Conservation (phyloP, 2,113 vertebrate species). For the Gobiocypris rarus region DNA sequence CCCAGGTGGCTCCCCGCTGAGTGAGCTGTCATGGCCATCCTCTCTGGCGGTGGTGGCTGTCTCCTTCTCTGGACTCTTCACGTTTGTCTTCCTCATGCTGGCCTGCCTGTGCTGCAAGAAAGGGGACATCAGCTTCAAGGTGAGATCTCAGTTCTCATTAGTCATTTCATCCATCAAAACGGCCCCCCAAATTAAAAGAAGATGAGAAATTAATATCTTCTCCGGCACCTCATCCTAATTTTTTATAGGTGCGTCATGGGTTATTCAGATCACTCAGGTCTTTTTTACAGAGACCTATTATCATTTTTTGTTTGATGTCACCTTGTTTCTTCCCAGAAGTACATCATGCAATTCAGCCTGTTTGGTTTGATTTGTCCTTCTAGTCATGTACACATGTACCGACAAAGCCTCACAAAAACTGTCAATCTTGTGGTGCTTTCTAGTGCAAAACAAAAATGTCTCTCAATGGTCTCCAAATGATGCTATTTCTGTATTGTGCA, state of each 20-base stretch:
- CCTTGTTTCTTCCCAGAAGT: not conserved
- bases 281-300: conserved; percentile 29
- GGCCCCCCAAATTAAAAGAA: conserved; percentile 30
- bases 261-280: not conserved
- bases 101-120: conserved; percentile 99
- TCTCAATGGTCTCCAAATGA: no score
- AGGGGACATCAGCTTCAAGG: conserved; percentile 96
- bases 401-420: not conserved
- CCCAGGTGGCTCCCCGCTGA: conserved; percentile 88
- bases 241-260: not conserved
- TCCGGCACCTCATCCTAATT: not conserved
- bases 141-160: conserved; percentile 74
- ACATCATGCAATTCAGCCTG: not conserved
- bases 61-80: conserved; percentile 95
- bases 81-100: conserved; percentile 96
- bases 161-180: conserved; percentile 37
- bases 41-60: conserved; percentile 91
- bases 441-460: not conserved
- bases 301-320: conserved; percentile 11
- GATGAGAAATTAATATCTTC: conserved; percentile 39
- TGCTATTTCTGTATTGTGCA: not conserved
- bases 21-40: conserved; percentile 95
- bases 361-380: not conserved
- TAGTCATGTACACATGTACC: conserved; percentile 6
- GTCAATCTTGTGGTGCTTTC: conserved; percentile 1